Conservation (phyloP, 2,888 invertebrate genomes). For the Tenthredo mesomela region DNA sequence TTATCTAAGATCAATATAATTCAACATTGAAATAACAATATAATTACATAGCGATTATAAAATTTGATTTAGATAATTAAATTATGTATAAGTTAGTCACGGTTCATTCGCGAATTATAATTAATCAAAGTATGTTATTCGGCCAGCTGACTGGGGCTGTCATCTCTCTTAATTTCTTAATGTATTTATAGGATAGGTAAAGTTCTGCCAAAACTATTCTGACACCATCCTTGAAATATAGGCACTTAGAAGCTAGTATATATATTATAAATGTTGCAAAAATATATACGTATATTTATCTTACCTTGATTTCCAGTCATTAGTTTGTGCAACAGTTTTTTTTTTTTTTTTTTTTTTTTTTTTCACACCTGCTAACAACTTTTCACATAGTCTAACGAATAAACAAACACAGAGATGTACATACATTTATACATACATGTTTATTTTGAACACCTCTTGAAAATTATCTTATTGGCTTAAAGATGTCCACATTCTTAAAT, state of each 20-base stretch:
- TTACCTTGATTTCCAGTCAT: neutral
- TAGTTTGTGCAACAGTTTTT: neutral
- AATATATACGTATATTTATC: neutral
- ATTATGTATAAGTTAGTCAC: neutral
- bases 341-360: neutral
- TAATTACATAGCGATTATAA: neutral
- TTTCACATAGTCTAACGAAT: neutral
- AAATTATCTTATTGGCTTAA: neutral
- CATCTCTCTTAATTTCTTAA: constrained; percentile 57
- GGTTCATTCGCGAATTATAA: constrained; percentile 42
- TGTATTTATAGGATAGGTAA: constrained; percentile 60
- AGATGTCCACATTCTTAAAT: neutral
- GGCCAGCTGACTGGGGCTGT: constrained; percentile 51
- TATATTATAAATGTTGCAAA: neutral
- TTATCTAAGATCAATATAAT: neutral
- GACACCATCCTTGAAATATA: constrained; percentile 60
- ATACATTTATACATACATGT: neutral
- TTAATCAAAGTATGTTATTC: constrained; percentile 51
- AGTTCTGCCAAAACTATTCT: constrained; percentile 68
- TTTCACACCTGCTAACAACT: neutral
- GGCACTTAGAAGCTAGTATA: constrained; percentile 36
- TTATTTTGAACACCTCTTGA: neutral
- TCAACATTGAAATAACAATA: neutral
- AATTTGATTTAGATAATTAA: neutral
- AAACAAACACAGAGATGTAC: neutral